Base-by-base conservation (phyloP, 92 coral and sea anemone species). In the Anthopleura xanthogrammica region DNA sequence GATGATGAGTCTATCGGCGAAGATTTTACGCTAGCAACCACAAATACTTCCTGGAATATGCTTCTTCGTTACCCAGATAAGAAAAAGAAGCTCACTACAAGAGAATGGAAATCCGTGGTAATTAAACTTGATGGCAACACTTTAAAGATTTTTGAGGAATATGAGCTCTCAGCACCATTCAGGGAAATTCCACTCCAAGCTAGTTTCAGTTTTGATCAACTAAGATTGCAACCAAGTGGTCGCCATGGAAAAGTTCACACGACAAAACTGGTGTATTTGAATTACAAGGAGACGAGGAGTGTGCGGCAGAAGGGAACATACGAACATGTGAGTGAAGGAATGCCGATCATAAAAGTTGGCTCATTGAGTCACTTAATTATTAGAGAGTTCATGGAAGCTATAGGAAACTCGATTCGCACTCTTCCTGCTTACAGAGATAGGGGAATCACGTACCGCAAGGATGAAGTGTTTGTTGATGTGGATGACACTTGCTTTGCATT, bases 101-200 rank as follows among this genome's bases (percentile, higher is more conserved):
- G 99, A 80, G 95, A 83, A 58, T 97, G 99, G 99, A 91, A 93
- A 65, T 92, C 98, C 8, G 98, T 97, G 12, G 94, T 92, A 57
- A 57, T 97, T 39, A 94, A 95, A 82, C 83, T 97, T 20, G 98
- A 89, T 54, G 98, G 99, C 57, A 92, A 92, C 60, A 93, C 98
- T 23, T 70, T 97, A 77, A 93, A 94, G 80, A 87, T 97, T 29
- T 97, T 82, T 81, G 95, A 97, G 76, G 99, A 97, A 66, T 91
- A 94, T 84, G 98, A 97, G 74, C 87, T 90, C 58, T 97, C 99
- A 41, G 97, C 97, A 19, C 99, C 99, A 41, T 97, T 97, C 64
- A 89, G 98, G 71, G 99, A 97, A 75, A 92, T 97, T 29, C 95
- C 99, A 29, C 88, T 97, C 36, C 99, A 97, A 72, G 98, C 97